Conservation (phyloP, 2,888 invertebrate species). For the Mythimna albipuncta region DNA sequence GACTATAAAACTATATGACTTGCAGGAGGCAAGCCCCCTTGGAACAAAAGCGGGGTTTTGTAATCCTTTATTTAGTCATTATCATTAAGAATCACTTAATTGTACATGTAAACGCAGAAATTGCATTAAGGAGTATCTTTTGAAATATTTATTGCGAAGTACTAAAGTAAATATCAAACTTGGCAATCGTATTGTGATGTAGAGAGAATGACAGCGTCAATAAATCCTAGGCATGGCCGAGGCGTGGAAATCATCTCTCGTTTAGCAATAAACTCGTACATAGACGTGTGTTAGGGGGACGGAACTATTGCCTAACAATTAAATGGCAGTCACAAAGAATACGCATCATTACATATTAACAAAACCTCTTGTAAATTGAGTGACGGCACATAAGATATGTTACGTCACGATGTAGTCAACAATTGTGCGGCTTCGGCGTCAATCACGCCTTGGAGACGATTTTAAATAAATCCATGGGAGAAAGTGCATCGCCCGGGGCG, state of each 20-base stretch:
- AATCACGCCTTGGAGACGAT: constrained; percentile 88
- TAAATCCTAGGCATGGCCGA: constrained; percentile 64
- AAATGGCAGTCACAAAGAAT: constrained; percentile 88
- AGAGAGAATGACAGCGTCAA: constrained; percentile 65
- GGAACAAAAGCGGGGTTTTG: constrained; percentile 38
- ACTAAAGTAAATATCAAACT: constrained; percentile 49
- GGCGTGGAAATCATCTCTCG: constrained; percentile 70
- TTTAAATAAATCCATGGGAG: constrained; percentile 89
- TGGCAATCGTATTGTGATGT: constrained; percentile 55
- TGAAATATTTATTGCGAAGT: constrained; percentile 41
- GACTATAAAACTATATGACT: constrained; percentile 59
- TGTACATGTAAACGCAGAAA: constrained; percentile 12
- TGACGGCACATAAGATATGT: constrained; percentile 86
- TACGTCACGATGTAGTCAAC: constrained; percentile 84
- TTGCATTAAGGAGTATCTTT: constrained; percentile 30
- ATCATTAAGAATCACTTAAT: constrained; percentile 44
- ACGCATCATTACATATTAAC: constrained; percentile 88
- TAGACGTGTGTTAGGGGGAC: constrained; percentile 82
- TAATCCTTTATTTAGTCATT: constrained; percentile 31
- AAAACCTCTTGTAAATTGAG: constrained; percentile 86
- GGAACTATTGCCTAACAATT: constrained; percentile 85
- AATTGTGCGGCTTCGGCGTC: constrained; percentile 83
- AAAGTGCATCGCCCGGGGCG: constrained; percentile 83
- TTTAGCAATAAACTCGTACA: constrained; percentile 78
- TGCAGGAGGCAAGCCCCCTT: constrained; percentile 5